Percentiles rank a stretch among this genome's conserved stretches.
These are phyloP conservation scores for Drosophila nr. medialis DNA, from an alignment of 2,888 invertebrate species.

Conservation along the genomic window DNA sequence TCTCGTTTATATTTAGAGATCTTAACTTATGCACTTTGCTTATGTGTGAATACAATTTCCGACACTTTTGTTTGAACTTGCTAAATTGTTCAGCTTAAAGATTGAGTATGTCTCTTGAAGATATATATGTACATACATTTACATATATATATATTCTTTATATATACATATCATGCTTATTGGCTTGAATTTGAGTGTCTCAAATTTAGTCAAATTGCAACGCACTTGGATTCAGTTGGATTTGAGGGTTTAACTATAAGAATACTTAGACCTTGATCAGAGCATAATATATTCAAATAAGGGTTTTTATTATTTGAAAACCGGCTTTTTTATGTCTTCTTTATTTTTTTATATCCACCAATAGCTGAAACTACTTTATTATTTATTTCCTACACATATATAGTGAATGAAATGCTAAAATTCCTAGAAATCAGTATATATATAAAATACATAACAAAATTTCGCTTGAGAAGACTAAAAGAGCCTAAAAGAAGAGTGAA, in stretches of 20 bases:
- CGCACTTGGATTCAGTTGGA: constrained; percentile 20
- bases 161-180: constrained; percentile 32
- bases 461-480: neutral
- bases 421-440: too few relatives aligned
- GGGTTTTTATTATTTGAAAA: neutral
- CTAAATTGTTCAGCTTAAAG: constrained; percentile 57
- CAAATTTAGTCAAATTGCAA: constrained; percentile 39
- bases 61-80: constrained; percentile 60
- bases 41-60: constrained; percentile 19
- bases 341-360: neutral
- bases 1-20: constrained; percentile 4
- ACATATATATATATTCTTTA: neutral
- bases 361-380: neutral
- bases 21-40: constrained; percentile 15
- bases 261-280: constrained; percentile 16
- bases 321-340: neutral
- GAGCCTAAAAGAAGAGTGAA: neutral
- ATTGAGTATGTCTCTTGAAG: constrained; percentile 13
- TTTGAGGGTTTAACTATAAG: neutral
- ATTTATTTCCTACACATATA: neutral
- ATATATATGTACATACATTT: constrained; percentile 7
- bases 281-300: neutral
- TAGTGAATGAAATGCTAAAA: neutral
- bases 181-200: constrained; percentile 39
- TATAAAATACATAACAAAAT: too few relatives aligned